A percentile compares a stretch with the other conserved stretches of the same genome.
Evolutionary conservation across 1,140 invertebrate genomes (phyloP).

Genomic region (Bombus sibiricus): DNA sequence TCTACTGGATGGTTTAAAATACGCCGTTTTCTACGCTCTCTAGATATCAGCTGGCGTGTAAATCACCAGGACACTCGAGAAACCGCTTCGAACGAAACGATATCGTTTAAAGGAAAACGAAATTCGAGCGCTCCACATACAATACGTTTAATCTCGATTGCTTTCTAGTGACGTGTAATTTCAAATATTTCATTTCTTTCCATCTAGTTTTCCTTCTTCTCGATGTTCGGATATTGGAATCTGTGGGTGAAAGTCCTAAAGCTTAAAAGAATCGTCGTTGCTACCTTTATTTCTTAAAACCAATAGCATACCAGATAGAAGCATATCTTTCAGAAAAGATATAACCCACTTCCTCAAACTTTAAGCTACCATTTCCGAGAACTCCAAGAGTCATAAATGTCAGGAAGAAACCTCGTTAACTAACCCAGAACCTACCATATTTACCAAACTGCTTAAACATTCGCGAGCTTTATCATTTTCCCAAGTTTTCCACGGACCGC

Average conservation of each 20-base stretch:
- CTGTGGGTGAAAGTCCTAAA: no score
- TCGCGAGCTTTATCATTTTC: neutral
- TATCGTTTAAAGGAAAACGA: slow-evolving; percentile 2
- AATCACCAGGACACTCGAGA: neutral
- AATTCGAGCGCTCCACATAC: neutral
- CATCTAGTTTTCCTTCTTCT: neutral
- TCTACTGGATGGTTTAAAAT: slow-evolving; percentile 57
- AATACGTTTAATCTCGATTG: neutral
- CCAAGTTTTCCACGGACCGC: neutral
- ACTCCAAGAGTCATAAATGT: no score
- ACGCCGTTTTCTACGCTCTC: neutral
- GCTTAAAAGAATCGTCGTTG: no score
- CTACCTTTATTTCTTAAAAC: no score
- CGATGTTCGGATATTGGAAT: no score
- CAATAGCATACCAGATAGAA: no score
- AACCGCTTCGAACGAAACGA: neutral
- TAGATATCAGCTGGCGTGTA: neutral
- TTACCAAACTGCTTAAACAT: neutral
- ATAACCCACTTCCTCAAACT: no score
- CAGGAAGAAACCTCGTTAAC: no score
- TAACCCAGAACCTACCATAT: neutral
- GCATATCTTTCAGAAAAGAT: no score
- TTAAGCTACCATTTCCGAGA: no score
- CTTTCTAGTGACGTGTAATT: neutral
- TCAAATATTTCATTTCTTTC: neutral